Conservation (phyloP, 2,797 vertebrate species). For the Acanthurus leucopareius region DNA sequence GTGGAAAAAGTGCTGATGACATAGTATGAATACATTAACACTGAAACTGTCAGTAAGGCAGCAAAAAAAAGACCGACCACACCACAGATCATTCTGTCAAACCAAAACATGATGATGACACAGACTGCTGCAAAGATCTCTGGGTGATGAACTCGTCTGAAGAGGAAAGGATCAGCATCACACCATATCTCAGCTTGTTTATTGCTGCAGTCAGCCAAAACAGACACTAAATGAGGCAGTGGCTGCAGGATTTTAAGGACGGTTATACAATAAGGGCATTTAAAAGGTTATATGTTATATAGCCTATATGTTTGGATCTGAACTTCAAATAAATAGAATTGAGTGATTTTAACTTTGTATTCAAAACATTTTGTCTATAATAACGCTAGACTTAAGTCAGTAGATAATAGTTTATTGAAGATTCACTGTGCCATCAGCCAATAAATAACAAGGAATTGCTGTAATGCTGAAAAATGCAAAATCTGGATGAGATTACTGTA, state of each 20-base stretch:
- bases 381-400: too few species aligned
- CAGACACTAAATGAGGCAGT: not conserved
- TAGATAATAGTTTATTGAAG: too few species aligned
- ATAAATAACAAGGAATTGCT: too few species aligned
- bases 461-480: too few species aligned
- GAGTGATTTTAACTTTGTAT: not conserved
- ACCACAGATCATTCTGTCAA: conserved; percentile 12
- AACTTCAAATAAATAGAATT: not conserved
- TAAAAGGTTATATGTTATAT: not conserved
- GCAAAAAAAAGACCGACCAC: conserved; percentile 6
- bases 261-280: not conserved
- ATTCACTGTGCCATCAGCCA: too few species aligned
- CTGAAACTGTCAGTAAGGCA: not conserved
- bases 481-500: too few species aligned
- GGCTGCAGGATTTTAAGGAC: not conserved
- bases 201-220: conserved; percentile 28
- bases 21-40: not conserved
- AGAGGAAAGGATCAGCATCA: conserved; percentile 3
- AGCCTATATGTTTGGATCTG: not conserved
- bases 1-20: conserved; percentile 20
- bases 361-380: too few species aligned
- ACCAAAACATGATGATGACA: conserved; percentile 14
- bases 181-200: not conserved
- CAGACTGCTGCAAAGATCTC: not conserved
- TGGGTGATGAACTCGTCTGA: not conserved